These are phyloP conservation scores for Lynx canadensis DNA, from an alignment of 2,113 vertebrate genomes.

Conservation along the genomic window DNA sequence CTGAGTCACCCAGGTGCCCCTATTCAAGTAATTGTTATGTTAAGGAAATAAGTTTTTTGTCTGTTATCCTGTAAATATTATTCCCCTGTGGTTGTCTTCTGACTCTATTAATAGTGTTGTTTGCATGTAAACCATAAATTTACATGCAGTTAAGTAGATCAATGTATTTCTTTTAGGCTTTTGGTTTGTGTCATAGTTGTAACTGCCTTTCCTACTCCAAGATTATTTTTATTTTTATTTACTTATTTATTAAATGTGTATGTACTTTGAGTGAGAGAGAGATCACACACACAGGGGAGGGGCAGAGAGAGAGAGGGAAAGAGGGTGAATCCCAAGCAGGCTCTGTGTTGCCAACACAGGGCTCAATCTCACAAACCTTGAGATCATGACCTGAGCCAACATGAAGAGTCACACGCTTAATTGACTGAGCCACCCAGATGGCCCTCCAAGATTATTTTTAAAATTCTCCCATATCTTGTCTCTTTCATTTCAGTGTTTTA, in stretches of 20 bases:
- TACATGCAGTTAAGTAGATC: background rate
- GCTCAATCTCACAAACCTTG: no score
- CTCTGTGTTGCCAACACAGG: no score
- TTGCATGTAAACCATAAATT: constrained; percentile 5
- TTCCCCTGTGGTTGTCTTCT: background rate
- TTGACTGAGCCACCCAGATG: no score
- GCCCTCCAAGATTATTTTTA: background rate
- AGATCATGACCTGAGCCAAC: no score
- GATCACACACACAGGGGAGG: no score
- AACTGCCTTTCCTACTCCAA: background rate
- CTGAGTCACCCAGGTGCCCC: no score
- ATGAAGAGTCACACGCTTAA: no score
- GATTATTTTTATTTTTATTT: constrained; percentile 2
- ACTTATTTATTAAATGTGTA: no score
- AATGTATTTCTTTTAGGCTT: constrained; percentile 21
- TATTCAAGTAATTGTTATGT: constrained; percentile 19
- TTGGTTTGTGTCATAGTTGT: background rate
- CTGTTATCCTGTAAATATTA: background rate
- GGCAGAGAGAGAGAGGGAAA: no score
- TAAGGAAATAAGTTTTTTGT: constrained; percentile 27
- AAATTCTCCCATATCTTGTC: background rate
- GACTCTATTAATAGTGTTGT: background rate
- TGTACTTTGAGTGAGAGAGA: no score
- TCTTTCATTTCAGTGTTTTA: constrained; percentile 32
- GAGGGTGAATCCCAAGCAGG: no score